phyloP scores from a whole-genome alignment of 2,888 invertebrate species.

The Bombyx huttoni region DNA sequence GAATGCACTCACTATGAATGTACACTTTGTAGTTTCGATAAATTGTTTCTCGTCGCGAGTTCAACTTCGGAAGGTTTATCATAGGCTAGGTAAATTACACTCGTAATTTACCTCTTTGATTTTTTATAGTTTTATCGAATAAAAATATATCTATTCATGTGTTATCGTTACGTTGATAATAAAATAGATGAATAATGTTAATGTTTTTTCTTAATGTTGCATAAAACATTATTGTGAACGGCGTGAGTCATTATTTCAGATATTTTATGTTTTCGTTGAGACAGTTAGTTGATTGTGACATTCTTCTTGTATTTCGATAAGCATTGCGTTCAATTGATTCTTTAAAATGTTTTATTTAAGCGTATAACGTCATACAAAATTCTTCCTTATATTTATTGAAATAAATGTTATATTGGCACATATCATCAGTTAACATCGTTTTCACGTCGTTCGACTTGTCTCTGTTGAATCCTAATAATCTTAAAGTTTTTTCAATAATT shows the following conservation, averaged over 20 bases:
- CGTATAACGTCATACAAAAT: background rate
- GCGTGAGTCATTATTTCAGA: background rate
- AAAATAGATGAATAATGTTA: constrained; percentile 10
- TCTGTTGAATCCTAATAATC: constrained; percentile 3
- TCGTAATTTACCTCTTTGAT: constrained; percentile 43
- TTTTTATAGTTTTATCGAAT: constrained; percentile 29
- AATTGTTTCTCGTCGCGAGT: constrained; percentile 66
- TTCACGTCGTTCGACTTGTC: constrained; percentile 2
- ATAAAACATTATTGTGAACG: constrained; percentile 22
- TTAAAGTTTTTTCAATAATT: constrained; percentile 8
- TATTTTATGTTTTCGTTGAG: too few relatives aligned
- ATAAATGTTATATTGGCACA: constrained; percentile 2
- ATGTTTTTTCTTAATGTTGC: constrained; percentile 10
- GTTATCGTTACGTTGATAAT: constrained; percentile 15
- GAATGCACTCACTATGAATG: constrained; percentile 60
- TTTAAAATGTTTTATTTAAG: too few relatives aligned
- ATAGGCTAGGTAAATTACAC: constrained; percentile 69
- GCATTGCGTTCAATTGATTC: too few relatives aligned
- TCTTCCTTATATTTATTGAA: background rate
- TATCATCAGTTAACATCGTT: constrained; percentile 3
- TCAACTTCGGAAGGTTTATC: constrained; percentile 69
- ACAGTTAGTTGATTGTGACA: too few relatives aligned
- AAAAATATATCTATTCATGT: constrained; percentile 23
- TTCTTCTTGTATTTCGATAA: too few relatives aligned
- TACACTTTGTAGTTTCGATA: constrained; percentile 69